Base-by-base conservation (phyloP, 2,888 invertebrate genomes). In the Leptodirus hochenwartii region DNA sequence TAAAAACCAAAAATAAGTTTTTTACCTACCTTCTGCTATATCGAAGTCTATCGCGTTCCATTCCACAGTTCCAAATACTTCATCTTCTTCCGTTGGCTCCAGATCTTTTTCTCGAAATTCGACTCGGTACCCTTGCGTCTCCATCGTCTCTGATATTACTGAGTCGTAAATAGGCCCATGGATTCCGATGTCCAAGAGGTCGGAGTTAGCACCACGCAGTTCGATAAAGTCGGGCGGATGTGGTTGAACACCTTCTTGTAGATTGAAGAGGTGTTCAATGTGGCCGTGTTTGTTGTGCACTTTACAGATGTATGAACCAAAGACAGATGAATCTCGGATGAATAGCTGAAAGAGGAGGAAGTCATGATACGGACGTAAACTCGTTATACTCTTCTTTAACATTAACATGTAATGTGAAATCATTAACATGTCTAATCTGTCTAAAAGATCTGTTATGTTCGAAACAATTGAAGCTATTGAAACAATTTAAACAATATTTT, bases 191-290 rank as follows among this genome's bases (percentile, higher is more conserved):
- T 45, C 45, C 13, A 52, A 30, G 9, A 44, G 36, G 34, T 47
- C 41, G 1, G 44, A 36, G 27, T 42, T 45, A n/a, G 43, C 43
- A 1, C 45, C 47, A 15, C 37, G 35, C 26, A 51, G 30, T 22
- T 45, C 40, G 8, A 54, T 33, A 16, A 37, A 37, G 12, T 40
- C 37, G 4, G 69, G 69, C 1, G 57, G 49, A 3, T 57, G 52
- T 0, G 69, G 69, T 40, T 63, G 62, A 2, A 51, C 51, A 10
- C 68, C 69, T 41, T 61, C 51, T 27, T 59, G 54, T 26, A 70
- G 45, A 2, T 47, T 52, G 30, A 63, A 60, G 10, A 50, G 47
- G 11, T 61, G 56, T 36, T 62, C 60, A 27, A 64, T 47, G 25
- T 48, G 49, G 11, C 68, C 68, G 37, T 61, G 43, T 25, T 47